Percentiles rank a stretch among this genome's conserved stretches.
Evolutionary conservation across 2,797 vertebrate genomes (phyloP).

Genomic region (Myotis myotis): DNA sequence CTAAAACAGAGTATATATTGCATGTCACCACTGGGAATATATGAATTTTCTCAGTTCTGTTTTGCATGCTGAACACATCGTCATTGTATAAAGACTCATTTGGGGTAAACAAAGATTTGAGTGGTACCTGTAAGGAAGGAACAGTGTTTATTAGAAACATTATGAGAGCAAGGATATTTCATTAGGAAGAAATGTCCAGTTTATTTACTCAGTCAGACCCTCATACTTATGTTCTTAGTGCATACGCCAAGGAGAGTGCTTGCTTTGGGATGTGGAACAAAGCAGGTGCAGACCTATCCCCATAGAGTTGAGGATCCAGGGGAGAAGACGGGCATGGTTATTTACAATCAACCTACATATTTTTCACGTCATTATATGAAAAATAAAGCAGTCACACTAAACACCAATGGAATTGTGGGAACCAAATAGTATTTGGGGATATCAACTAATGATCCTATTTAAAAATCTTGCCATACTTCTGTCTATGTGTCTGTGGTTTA

Average conservation of each 20-base stretch:
- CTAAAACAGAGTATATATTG: background rate
- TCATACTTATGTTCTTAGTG: background rate
- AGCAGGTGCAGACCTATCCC: rapidly evolving
- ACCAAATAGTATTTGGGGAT: background rate
- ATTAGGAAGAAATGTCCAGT: background rate
- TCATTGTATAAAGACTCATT: background rate
- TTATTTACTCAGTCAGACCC: background rate
- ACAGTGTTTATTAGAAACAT: background rate
- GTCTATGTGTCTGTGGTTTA: background rate
- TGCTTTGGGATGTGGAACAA: background rate
- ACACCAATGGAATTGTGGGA: background rate
- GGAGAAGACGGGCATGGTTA: background rate
- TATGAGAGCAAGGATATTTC: background rate
- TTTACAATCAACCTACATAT: background rate
- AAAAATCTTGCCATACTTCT: background rate
- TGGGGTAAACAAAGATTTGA: background rate
- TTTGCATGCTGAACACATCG: background rate
- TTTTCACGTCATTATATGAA: background rate
- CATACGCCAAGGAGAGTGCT: background rate
- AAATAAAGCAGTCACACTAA: background rate
- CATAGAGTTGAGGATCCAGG: background rate
- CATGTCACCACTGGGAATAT: background rate
- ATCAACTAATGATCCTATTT: background rate
- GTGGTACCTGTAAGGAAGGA: background rate
- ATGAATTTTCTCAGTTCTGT: background rate